Conservation (phyloP, 2,113 vertebrate species). For the Hippolais icterina region DNA sequence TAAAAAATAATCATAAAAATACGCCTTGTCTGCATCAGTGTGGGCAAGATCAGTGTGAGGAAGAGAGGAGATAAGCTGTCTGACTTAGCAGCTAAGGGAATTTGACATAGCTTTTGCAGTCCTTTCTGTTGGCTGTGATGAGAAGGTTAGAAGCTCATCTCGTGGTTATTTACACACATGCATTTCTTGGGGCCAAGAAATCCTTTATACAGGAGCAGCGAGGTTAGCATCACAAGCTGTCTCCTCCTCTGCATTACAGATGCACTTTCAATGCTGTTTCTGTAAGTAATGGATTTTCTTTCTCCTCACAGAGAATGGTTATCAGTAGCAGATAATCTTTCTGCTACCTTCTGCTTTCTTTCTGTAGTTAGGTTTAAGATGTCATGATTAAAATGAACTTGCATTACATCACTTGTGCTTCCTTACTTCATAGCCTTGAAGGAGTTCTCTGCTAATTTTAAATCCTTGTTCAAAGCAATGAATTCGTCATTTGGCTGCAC, state of each 20-base stretch:
- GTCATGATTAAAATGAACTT: not conserved
- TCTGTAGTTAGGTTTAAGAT: not conserved
- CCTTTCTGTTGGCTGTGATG: not conserved
- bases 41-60: not conserved
- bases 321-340: not conserved
- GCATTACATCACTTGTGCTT: not conserved
- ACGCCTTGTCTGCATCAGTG: not conserved
- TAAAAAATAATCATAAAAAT: not conserved
- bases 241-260: not conserved
- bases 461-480: not conserved
- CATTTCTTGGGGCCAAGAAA: not conserved
- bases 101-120: not conserved
- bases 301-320: not conserved
- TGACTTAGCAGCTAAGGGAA: not conserved
- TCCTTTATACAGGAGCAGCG: not conserved
- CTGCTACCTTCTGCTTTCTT: not conserved
- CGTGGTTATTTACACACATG: rapidly evolving
- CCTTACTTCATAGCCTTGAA: not conserved
- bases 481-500: not conserved
- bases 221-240: not conserved
- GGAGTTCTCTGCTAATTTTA: not conserved
- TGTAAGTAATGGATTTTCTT: not conserved
- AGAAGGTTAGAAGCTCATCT: not conserved
- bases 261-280: not conserved
- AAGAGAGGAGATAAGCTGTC: not conserved